Percentiles rank a stretch among this genome's conserved stretches.
Conservation (phyloP, 2,888 invertebrate genomes). For the Apodemia mormo region DNA sequence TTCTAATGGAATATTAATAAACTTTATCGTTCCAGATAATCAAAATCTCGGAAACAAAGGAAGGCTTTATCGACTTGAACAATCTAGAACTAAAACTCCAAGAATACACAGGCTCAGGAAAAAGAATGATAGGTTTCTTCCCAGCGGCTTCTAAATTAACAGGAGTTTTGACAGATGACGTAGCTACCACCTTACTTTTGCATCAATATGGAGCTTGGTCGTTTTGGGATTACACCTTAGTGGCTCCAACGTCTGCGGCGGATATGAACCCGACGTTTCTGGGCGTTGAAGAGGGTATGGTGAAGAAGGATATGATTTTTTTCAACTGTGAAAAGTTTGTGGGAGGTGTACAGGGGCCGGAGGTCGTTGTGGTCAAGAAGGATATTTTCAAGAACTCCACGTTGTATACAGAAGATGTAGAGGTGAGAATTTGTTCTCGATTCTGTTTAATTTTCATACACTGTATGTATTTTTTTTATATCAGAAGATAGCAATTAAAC, state of each 20-base stretch:
- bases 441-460: no score
- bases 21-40: conserved; percentile 83
- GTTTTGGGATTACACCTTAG: conserved; percentile 95
- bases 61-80: conserved; percentile 89
- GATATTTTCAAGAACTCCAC: conserved; percentile 70
- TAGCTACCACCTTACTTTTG: conserved; percentile 89
- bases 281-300: conserved; percentile 86
- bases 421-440: conserved; percentile 53
- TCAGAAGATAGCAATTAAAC: no score
- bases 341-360: conserved; percentile 94
- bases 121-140: conserved; percentile 91
- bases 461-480: no score
- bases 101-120: conserved; percentile 82
- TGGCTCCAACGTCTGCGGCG: conserved; percentile 89
- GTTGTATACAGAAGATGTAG: conserved; percentile 65
- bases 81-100: conserved; percentile 87
- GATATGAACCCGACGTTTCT: conserved; percentile 91
- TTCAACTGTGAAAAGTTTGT: conserved; percentile 95
- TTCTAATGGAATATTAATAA: conserved; percentile 29
- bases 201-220: conserved; percentile 91
- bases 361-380: conserved; percentile 79
- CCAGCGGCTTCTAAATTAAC: conserved; percentile 94
- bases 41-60: conserved; percentile 88
- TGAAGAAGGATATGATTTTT: conserved; percentile 93
- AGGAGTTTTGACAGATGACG: conserved; percentile 92